A percentile compares a stretch with the other conserved stretches of the same genome.
phyloP scores from a whole-genome alignment of 2,113 vertebrate species.

The Ascaphus truei region DNA sequence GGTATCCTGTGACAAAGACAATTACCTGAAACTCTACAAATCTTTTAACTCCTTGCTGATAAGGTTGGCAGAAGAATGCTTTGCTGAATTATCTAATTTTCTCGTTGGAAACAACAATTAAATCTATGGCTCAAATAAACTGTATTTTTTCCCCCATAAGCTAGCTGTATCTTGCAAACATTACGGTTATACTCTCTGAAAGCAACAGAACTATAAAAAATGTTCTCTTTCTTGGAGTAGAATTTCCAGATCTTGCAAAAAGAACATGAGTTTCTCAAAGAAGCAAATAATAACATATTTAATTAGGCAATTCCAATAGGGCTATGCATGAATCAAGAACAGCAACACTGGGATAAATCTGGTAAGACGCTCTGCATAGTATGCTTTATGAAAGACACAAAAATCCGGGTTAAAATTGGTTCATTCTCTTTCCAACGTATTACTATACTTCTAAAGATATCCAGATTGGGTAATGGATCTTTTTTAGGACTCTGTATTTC shows the following conservation, averaged over 20 bases:
- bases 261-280: too few relatives aligned
- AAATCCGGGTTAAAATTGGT: neutral
- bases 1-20: too few relatives aligned
- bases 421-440: neutral
- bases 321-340: slow-evolving; percentile 16
- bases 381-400: neutral
- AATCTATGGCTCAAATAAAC: slow-evolving; percentile 29
- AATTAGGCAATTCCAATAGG: slow-evolving; percentile 26
- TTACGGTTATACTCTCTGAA: slow-evolving; percentile 24
- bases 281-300: slow-evolving; percentile 31
- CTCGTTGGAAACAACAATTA: slow-evolving; percentile 24
- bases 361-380: neutral
- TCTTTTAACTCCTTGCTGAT: too few relatives aligned
- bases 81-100: slow-evolving; percentile 8
- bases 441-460: neutral
- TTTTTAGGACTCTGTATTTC: neutral
- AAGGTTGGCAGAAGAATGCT: neutral
- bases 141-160: slow-evolving; percentile 27
- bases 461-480: neutral
- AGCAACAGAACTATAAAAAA: slow-evolving; percentile 25
- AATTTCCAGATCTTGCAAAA: too few relatives aligned
- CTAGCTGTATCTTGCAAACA: slow-evolving; percentile 32
- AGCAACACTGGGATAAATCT: neutral
- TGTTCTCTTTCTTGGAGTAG: slow-evolving; percentile 24
- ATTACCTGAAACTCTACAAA: too few relatives aligned